phyloP scores from a whole-genome alignment of 2,113 vertebrate genomes.

The Poecilia latipinna region DNA sequence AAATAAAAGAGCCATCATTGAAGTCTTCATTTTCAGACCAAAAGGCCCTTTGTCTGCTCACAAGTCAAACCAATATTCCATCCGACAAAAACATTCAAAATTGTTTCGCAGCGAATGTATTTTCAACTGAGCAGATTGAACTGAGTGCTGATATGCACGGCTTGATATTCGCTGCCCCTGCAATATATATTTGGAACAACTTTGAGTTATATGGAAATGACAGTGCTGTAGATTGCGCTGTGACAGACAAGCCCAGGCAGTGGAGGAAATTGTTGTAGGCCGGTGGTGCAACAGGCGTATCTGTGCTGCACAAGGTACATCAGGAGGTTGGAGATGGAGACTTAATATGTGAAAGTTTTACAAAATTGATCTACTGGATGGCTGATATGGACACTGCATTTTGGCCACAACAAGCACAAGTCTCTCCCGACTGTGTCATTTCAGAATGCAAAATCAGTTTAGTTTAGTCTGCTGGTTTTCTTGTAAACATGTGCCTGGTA shows the following conservation, averaged over 20 bases:
- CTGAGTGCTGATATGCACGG: neutral
- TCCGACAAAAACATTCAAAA: slow-evolving; percentile 8
- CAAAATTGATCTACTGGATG: slow-evolving; percentile 5
- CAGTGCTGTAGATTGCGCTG: slow-evolving; percentile 2
- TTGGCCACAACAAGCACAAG: neutral
- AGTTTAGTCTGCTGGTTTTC: neutral
- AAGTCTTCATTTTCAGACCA: slow-evolving; percentile 3
- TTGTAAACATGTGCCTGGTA: neutral
- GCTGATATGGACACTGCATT: neutral
- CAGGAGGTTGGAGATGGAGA: slow-evolving; percentile 12
- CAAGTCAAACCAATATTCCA: neutral
- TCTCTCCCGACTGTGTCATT: neutral
- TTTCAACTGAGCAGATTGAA: neutral
- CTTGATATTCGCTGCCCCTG: neutral
- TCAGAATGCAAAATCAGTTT: neutral
- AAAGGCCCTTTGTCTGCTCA: neutral
- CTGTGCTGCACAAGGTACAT: neutral
- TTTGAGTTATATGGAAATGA: neutral
- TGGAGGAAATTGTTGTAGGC: neutral
- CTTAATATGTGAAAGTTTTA: slow-evolving; percentile 10
- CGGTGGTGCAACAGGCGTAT: slow-evolving; percentile 4
- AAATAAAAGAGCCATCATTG: slow-evolving; percentile 11
- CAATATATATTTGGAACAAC: neutral
- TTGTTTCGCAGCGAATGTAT: neutral
- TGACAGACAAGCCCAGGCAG: slow-evolving; percentile 7